Base-by-base conservation (phyloP, 2,113 vertebrate species). In the Mirounga angustirostris region DNA sequence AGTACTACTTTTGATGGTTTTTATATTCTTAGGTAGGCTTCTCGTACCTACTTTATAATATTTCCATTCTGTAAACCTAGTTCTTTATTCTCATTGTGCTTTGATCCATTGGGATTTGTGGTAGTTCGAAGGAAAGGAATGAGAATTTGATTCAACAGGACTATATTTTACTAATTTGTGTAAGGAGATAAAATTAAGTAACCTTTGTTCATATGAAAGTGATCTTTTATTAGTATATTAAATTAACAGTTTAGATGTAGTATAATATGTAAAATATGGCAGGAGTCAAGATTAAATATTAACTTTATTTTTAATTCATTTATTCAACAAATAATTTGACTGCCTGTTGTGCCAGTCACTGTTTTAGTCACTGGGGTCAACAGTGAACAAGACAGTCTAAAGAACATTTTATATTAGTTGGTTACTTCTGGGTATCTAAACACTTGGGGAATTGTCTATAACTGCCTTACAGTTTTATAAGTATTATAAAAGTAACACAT, bases 1-100 rank as follows among this genome's bases (percentile, higher is more conserved):
- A 95, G 9, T 82, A 65, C 10, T 87, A 15, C n/a, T 95, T 97
- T 79, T 76, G 61, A 84, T 94, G 74, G 5, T n/a, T 92, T 88
- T 46, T 94, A 0, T 86, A 50, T 96, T 89, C 83, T 89, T 83
- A 92, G 26, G 13, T 94, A 59, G 21, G 33, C 54, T 81, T 81
- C 58, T 50, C 2, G 76, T 88, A 80, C 30, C 61, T 93, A 7
- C 50, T 63, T 96, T 54, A 46, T 88, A 93, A 50, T 61, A 61
- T 3, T 56, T 36, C 54, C 69, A 76, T 96, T 94, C 59, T 84
- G 24, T 24, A 74, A 46, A 65, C 18, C 7, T 28, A 85, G 54
- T 52, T 95, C 46, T 54, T 86, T 79, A 22, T 74, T 94, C 9
- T 88, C 18, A 52, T 6, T 83, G 2, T 94, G 30, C 28, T 92